These are phyloP conservation scores for Nibea albiflora DNA, from an alignment of 2,113 vertebrate genomes.

Conservation along the genomic window DNA sequence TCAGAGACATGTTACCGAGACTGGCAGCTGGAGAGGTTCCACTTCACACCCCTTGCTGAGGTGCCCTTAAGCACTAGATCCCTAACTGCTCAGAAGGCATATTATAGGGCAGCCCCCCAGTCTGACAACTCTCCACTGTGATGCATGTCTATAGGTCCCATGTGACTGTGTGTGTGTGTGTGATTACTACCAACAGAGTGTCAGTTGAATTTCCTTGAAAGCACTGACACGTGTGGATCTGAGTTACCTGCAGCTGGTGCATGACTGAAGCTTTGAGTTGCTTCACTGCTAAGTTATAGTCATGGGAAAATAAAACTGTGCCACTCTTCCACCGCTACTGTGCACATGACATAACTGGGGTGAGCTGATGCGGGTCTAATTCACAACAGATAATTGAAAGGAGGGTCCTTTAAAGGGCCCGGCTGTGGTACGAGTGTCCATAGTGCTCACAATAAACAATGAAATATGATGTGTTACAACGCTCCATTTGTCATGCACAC, in stretches of 20 bases:
- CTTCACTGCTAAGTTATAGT: not conserved
- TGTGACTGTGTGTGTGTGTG: no score
- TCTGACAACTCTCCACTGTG: no score
- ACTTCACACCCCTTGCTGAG: no score
- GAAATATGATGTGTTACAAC: constrained; percentile 57
- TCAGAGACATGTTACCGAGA: no score
- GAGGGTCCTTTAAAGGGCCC: constrained; percentile 59
- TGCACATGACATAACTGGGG: constrained; percentile 71
- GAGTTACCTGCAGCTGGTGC: not conserved
- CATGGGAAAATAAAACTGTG: constrained; percentile 57
- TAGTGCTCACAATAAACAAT: constrained; percentile 60
- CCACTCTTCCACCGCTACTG: constrained; percentile 38
- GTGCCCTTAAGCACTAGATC: no score
- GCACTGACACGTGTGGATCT: not conserved
- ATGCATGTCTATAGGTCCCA: no score
- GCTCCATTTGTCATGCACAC: constrained; percentile 58
- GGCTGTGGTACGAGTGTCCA: constrained; percentile 54
- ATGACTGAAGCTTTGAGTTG: not conserved
- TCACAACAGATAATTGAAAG: constrained; percentile 68
- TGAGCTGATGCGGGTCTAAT: constrained; percentile 77
- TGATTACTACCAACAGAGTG: no score
- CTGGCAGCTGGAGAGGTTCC: no score
- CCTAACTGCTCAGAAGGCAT: no score
- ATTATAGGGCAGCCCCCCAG: no score
- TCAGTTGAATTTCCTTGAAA: not conserved